Evolutionary conservation across 2,113 vertebrate genomes (phyloP).

Genomic region (Dolichallabes microphthalmus): DNA sequence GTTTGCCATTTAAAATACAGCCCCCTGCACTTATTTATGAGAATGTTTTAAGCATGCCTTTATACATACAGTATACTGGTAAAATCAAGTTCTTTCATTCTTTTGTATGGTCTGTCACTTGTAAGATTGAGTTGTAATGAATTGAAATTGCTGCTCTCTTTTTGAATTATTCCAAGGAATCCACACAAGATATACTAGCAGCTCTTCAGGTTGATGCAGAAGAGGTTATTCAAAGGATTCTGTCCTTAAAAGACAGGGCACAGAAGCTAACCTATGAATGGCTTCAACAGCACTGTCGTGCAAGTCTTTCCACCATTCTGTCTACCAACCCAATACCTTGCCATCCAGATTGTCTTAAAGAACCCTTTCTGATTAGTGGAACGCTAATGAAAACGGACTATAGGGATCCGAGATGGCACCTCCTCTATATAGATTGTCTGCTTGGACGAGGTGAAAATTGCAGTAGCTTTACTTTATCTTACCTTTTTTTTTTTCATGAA

Average conservation of each 20-base stretch:
- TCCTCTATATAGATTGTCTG: constrained; percentile 81
- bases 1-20: background rate
- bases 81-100: background rate
- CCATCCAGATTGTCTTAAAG: constrained; percentile 62
- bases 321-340: constrained; percentile 52
- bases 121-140: background rate
- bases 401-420: constrained; percentile 70
- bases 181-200: constrained; percentile 75
- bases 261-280: constrained; percentile 74
- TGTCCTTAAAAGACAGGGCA: constrained; percentile 78
- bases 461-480: background rate
- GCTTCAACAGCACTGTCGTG: constrained; percentile 77
- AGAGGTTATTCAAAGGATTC: constrained; percentile 74
- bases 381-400: constrained; percentile 73
- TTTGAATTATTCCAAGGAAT: constrained; percentile 73
- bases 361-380: constrained; percentile 70
- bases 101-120: background rate
- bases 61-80: background rate
- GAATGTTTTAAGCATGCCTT: background rate
- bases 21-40: background rate
- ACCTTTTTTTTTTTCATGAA: background rate
- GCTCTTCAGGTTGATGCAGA: constrained; percentile 76
- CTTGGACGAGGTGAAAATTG: constrained; percentile 73
- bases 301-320: constrained; percentile 63
- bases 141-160: background rate